A percentile compares a stretch with the other conserved stretches of the same genome.
phyloP scores from a whole-genome alignment of 2,888 invertebrate genomes.

The Belgica antarctica region DNA sequence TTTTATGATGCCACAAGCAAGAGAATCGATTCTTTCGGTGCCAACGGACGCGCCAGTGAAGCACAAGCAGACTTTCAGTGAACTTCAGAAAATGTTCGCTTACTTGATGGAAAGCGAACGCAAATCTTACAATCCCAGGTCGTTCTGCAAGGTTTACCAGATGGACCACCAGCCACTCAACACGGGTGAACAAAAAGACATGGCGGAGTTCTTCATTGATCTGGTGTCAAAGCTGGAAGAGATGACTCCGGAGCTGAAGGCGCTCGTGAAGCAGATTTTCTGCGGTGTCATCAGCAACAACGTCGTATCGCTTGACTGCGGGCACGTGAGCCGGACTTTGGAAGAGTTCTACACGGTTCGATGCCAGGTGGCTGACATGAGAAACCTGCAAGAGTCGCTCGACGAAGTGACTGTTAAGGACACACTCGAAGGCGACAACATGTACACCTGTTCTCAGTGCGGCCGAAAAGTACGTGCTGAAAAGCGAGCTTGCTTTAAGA shows the following conservation, averaged over 20 bases:
- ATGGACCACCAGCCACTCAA: conserved; percentile 96
- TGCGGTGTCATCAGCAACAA: conserved; percentile 94
- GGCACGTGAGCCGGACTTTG: conserved; percentile 88
- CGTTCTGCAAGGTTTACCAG: conserved; percentile 93
- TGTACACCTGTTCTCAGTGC: conserved; percentile 96
- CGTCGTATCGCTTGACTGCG: conserved; percentile 92
- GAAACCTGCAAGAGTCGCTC: conserved; percentile 88
- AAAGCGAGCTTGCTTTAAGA: conserved; percentile 91
- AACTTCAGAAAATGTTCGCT: conserved; percentile 93
- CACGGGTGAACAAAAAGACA: conserved; percentile 95
- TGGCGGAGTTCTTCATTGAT: conserved; percentile 98
- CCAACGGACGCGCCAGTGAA: conserved; percentile 71
- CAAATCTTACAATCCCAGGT: conserved; percentile 91
- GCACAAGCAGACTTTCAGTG: conserved; percentile 78
- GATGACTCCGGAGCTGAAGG: conserved; percentile 88
- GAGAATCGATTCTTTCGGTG: conserved; percentile 77
- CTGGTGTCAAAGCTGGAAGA: conserved; percentile 93
- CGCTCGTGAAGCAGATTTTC: conserved; percentile 84
- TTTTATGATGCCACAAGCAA: conserved; percentile 94
- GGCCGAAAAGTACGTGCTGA: conserved; percentile 93
- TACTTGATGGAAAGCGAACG: conserved; percentile 80
- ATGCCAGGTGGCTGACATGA: conserved; percentile 95
- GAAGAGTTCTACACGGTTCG: conserved; percentile 96
- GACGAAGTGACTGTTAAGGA: conserved; percentile 98
- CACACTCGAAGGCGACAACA: conserved; percentile 94